Evolutionary conservation across 2,888 invertebrate genomes (phyloP).

Genomic region (Blastobasis adustella): DNA sequence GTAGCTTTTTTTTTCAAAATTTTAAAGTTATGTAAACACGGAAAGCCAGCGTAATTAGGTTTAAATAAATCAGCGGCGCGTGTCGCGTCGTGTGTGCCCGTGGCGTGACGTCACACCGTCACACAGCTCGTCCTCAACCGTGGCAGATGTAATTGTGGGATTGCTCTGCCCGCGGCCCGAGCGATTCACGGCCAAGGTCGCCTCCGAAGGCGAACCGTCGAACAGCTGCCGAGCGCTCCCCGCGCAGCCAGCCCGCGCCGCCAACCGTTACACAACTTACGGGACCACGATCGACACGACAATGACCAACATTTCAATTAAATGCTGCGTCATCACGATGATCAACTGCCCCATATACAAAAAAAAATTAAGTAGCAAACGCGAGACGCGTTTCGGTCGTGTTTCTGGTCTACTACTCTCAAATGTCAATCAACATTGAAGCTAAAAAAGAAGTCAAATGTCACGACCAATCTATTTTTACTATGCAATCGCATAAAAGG

Average conservation of each 20-base stretch:
- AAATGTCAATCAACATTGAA: no score
- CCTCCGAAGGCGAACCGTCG: conserved; percentile 8
- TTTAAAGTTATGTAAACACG: no score
- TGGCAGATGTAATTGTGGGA: conserved; percentile 60
- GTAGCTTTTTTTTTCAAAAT: no score
- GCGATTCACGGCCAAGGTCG: conserved; percentile 53
- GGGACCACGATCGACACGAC: not conserved
- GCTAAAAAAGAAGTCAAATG: no score
- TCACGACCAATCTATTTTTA: conserved; percentile 15
- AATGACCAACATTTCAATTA: no score
- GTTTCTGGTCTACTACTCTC: no score
- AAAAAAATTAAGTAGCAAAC: no score
- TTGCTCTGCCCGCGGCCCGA: conserved; percentile 54
- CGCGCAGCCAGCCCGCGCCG: not conserved
- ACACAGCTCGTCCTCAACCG: conserved; percentile 46
- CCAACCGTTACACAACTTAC: not conserved
- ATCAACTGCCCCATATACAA: no score
- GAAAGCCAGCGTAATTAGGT: conserved; percentile 9
- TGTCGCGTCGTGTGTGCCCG: not conserved
- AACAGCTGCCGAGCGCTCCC: conserved; percentile 34
- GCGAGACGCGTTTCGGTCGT: no score
- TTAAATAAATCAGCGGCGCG: not conserved
- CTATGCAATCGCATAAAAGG: conserved; percentile 25
- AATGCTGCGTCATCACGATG: no score
- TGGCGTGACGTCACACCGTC: conserved; percentile 21